A percentile compares a stretch with the other conserved stretches of the same genome.
These are phyloP conservation scores for Microchirus variegatus DNA, from an alignment of 2,797 vertebrate genomes.

Conservation along the genomic window DNA sequence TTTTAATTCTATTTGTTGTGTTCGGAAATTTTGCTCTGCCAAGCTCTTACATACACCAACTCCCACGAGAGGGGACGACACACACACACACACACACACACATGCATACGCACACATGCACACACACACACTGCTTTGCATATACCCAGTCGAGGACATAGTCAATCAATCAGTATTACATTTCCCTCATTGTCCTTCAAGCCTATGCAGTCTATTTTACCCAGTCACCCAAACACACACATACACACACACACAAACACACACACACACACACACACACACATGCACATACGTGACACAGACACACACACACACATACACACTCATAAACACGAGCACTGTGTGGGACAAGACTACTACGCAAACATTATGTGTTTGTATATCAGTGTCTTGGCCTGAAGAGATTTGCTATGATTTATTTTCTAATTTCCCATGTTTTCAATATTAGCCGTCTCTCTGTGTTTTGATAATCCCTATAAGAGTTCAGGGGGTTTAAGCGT, in stretches of 20 bases:
- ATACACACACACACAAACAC: neutral
- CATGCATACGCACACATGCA: slow-evolving; percentile 7
- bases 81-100: neutral
- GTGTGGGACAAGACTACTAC: too few species aligned
- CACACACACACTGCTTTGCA: slow-evolving; percentile 41
- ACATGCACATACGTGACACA: too few species aligned
- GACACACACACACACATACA: too few species aligned
- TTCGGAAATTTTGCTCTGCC: slow-evolving; percentile 60
- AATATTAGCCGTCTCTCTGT: neutral
- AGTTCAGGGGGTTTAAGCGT: too few species aligned
- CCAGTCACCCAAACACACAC: slow-evolving; percentile 20
- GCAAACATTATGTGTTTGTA: neutral
- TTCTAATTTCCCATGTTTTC: neutral
- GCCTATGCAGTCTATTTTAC: slow-evolving; percentile 58
- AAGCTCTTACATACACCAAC: slow-evolving; percentile 51
- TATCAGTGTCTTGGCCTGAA: neutral
- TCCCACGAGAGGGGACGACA: slow-evolving; percentile 1
- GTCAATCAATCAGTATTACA: slow-evolving; percentile 81
- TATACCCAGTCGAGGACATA: slow-evolving; percentile 65
- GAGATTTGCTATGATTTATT: neutral
- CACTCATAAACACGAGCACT: too few species aligned
- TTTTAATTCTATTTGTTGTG: slow-evolving; percentile 76
- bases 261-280: slow-evolving; percentile 1
- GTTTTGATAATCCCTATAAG: neutral
- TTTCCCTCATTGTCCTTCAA: slow-evolving; percentile 76